phyloP scores from a whole-genome alignment of 2,888 invertebrate genomes.

The Linnaemya tessellans region DNA sequence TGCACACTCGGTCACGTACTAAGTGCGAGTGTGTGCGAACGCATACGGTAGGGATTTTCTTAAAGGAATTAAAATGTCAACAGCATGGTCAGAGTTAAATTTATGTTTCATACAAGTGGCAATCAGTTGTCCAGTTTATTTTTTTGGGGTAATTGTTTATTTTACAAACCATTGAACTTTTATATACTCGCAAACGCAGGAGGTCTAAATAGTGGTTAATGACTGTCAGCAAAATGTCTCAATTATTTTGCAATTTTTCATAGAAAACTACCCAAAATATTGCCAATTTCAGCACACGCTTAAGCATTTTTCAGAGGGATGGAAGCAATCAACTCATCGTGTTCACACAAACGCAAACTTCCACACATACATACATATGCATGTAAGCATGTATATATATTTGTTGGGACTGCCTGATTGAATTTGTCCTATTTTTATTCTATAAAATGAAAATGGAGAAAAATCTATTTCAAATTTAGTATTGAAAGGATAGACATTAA shows the following conservation, averaged over 20 bases:
- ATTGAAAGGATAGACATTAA: too few species aligned
- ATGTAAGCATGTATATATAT: not conserved
- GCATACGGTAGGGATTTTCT: constrained; percentile 31
- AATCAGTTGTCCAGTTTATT: constrained; percentile 28
- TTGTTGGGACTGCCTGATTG: not conserved
- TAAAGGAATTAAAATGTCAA: constrained; percentile 69
- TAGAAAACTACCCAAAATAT: constrained; percentile 71
- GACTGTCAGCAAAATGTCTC: constrained; percentile 81
- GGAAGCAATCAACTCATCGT: not conserved
- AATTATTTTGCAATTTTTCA: constrained; percentile 82
- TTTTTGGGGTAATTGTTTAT: constrained; percentile 54
- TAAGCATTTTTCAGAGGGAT: constrained; percentile 51
- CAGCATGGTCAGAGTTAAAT: constrained; percentile 32
- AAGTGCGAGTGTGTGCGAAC: not conserved
- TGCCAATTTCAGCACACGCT: constrained; percentile 54
- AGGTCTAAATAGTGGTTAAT: constrained; percentile 78
- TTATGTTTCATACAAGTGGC: not conserved
- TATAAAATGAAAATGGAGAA: too few species aligned
- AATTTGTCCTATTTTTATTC: not conserved
- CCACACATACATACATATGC: not conserved
- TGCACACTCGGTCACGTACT: constrained; percentile 72
- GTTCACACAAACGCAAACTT: not conserved
- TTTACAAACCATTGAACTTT: constrained; percentile 73
- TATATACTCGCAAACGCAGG: constrained; percentile 48
- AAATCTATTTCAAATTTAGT: too few species aligned